Evolutionary conservation across 1,140 invertebrate species (phyloP).

Genomic region (Microplitis mediator): DNA sequence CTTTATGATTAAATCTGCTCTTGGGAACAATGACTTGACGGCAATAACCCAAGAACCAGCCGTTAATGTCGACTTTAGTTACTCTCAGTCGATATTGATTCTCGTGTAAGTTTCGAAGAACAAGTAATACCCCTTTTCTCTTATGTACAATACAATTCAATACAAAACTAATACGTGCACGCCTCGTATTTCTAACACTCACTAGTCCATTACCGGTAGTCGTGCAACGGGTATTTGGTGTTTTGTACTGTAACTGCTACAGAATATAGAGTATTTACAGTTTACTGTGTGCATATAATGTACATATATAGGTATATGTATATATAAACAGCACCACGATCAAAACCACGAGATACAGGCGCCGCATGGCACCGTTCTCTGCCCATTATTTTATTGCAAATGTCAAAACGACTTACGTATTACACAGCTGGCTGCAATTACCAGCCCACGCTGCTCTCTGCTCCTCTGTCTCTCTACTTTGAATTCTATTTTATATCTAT

Average conservation of each 20-base stretch:
- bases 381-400: conserved; percentile 7
- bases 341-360: background rate
- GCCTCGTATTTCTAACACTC: background rate
- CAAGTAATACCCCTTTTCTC: background rate
- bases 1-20: background rate
- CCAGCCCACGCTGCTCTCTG: background rate
- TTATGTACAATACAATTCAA: background rate
- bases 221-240: too few species aligned
- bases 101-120: conserved; percentile 5
- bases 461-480: background rate
- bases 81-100: conserved; percentile 12
- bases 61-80: conserved; percentile 1
- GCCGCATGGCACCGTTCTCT: background rate
- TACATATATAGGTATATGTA: too few species aligned
- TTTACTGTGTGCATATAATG: too few species aligned
- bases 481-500: conserved; percentile 1
- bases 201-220: background rate
- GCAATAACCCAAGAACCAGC: background rate
- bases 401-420: conserved; percentile 6
- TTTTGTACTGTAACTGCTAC: too few species aligned
- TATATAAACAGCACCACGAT: background rate
- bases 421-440: conserved; percentile 15
- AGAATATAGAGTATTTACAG: too few species aligned
- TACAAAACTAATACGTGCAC: background rate
- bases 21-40: background rate